Percentiles rank a stretch among this genome's conserved stretches.
Conservation (phyloP, 2,113 vertebrate species). For the Talpa occidentalis region DNA sequence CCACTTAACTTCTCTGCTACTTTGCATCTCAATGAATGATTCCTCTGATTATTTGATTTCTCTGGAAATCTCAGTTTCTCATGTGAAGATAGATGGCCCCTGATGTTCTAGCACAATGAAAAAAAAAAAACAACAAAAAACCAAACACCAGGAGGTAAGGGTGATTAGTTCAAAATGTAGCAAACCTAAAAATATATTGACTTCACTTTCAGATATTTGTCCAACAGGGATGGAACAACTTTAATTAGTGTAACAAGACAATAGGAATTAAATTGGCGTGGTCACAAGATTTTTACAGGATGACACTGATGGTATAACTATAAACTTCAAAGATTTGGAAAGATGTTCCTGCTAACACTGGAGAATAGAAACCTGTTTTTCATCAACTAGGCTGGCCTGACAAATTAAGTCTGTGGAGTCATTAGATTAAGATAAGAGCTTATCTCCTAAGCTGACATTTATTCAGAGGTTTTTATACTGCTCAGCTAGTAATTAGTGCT, state of each 20-base stretch:
- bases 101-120: slow-evolving; percentile 63
- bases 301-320: slow-evolving; percentile 90
- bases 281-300: slow-evolving; percentile 89
- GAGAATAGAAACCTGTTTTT: slow-evolving; percentile 93
- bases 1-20: not conserved
- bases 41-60: slow-evolving; percentile 64
- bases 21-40: slow-evolving; percentile 31
- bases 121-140: too few relatives aligned
- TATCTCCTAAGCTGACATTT: slow-evolving; percentile 97
- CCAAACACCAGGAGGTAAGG: slow-evolving; percentile 45
- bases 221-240: slow-evolving; percentile 80
- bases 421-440: slow-evolving; percentile 99
- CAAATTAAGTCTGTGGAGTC: slow-evolving; percentile 97
- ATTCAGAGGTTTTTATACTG: slow-evolving; percentile 94
- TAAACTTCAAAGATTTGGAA: slow-evolving; percentile 92
- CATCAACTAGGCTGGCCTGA: slow-evolving; percentile 94
- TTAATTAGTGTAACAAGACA: slow-evolving; percentile 89
- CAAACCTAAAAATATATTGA: slow-evolving; percentile 85
- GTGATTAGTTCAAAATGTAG: slow-evolving; percentile 79
- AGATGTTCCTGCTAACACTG: slow-evolving; percentile 93
- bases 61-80: slow-evolving; percentile 73
- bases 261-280: slow-evolving; percentile 90
- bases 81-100: slow-evolving; percentile 50
- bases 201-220: slow-evolving; percentile 85
- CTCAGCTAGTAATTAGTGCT: slow-evolving; percentile 95